Evolutionary conservation across 2,797 vertebrate species (phyloP), one percentile per base, ranked within the genome.

Genomic region (Percopsis omiscomaycus): DNA sequence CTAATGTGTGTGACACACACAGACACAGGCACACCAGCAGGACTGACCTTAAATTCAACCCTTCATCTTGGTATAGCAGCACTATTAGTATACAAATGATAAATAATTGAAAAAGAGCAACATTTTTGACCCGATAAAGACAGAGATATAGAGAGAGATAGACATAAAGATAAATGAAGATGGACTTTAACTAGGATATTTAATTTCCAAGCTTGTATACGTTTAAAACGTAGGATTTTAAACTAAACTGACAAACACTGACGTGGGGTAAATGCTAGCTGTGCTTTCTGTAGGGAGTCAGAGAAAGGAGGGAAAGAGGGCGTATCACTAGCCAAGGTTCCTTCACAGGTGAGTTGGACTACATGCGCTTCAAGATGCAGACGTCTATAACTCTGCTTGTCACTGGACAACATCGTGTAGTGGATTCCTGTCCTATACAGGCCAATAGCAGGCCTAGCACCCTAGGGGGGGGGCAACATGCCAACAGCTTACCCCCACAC

Each of bases 401-500:
- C 1, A 42, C 14, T n/a, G 42, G 52, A 5, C 28, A 30, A 54
- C 22, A 67, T 15, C 42, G 10, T 10, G 30, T 12, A 0, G 5
- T 64, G 64, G 69, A 69, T 64, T 37, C 42, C 27, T 58, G 49
- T 22, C 54, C 59, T 56, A 57, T 13, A 50, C 71, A 71, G 57
- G 30, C 79, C 66, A 76, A 30, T 66, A 44, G 59, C 62, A 59
- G 72, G 15, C 63, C 69, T 10, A 0, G 74, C 65, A 72, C 78
- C 61, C 13, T 53, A 10, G 3, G 57, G 64, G 60, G 58, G 59
- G 65, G 74, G 5, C 0, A 67, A 68, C 72, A 5, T 22, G 74
- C 58, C 46, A 47, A 59, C 73, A 61, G 73, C 61, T 69, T 57
- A 28, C 71, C 66, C 76, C 64, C 76, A 74, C 78, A 68, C 75